Conservation (phyloP, 1,140 invertebrate species). For the Drosophila quadrilineata region DNA sequence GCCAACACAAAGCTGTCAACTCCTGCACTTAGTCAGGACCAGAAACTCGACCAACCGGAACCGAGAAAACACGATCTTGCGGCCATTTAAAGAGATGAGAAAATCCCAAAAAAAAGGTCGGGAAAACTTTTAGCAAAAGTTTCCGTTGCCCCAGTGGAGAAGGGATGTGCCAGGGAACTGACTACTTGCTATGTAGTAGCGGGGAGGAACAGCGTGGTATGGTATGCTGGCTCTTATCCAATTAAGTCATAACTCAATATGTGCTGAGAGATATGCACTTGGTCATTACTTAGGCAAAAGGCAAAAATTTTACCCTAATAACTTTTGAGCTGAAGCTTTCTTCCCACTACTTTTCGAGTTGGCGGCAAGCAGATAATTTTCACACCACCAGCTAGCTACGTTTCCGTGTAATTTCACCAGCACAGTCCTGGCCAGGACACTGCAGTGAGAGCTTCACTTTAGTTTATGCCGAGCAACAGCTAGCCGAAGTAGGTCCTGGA, state of each 20-base stretch:
- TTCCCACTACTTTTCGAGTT: constrained; percentile 50
- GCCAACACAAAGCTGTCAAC: background rate
- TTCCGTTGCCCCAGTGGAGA: background rate
- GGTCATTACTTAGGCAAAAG: constrained; percentile 71
- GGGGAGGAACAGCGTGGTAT: too few species aligned
- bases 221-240: constrained; percentile 67
- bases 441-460: constrained; percentile 20
- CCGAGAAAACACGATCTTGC: constrained; percentile 30
- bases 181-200: constrained; percentile 17
- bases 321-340: constrained; percentile 63
- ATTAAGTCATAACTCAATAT: constrained; percentile 79
- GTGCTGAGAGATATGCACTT: constrained; percentile 74
- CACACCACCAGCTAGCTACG: constrained; percentile 40
- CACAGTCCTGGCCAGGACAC: too few species aligned
- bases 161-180: constrained; percentile 9
- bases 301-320: constrained; percentile 72
- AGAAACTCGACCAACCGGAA: constrained; percentile 8
- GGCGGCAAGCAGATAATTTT: constrained; percentile 68
- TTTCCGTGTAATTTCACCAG: constrained; percentile 44
- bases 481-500: constrained; percentile 26
- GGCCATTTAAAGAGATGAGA: constrained; percentile 4
- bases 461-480: constrained; percentile 63
- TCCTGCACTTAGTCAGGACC: background rate
- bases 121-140: constrained; percentile 31
- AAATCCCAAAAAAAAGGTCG: constrained; percentile 9